Base-by-base conservation (phyloP, 92 coral and sea anemone genomes). In the Pocillopora meandrina region DNA sequence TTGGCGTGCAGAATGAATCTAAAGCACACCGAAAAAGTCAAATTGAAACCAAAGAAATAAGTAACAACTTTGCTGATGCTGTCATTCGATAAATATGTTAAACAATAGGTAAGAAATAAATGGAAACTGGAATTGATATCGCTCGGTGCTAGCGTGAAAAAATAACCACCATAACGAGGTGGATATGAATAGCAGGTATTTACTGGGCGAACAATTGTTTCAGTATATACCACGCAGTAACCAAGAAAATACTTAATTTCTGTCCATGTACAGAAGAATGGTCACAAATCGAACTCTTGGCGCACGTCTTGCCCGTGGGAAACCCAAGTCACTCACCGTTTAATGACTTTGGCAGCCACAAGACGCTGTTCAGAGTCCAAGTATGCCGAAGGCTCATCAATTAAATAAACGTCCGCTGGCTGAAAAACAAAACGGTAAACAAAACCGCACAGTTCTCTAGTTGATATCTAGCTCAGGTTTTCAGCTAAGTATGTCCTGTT, bases 351-450 rank as follows among this genome's bases (percentile, higher is more conserved):
- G n/a, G 98, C 98, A 12, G 98, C 98, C 57, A 96, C 93, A 58
- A 96, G 90, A 94, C 98, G 98, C 84, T 96, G 98, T 66, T 96
- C 98, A 76, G 98, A 96, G 86, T 96, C 98, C 67, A 96, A 89
- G 79, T 96, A 96, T 63, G 98, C 98, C 23, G 98, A 96, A 26
- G 98, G 98, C 85, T 96, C 98, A 65, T 96, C 98, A 71, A 96
- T 88, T 68, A 96, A 76, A 74, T 96, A 96, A 58, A 96, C 98
- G 64, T 96, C 98, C 68, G 98, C 98, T 18, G 98, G 98, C 98
- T 96, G 76, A 58, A 81, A 85, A 80, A 65, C 12, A 60, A 76
- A 59, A 23, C 11, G 26, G 19, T 12, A 57, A 23, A 72, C 23
- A 47, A 1, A 49, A 52, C 17, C 65, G 20, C 15, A 10, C 65